Base-by-base conservation (phyloP, 2,113 vertebrate species). In the Otus sunia region DNA sequence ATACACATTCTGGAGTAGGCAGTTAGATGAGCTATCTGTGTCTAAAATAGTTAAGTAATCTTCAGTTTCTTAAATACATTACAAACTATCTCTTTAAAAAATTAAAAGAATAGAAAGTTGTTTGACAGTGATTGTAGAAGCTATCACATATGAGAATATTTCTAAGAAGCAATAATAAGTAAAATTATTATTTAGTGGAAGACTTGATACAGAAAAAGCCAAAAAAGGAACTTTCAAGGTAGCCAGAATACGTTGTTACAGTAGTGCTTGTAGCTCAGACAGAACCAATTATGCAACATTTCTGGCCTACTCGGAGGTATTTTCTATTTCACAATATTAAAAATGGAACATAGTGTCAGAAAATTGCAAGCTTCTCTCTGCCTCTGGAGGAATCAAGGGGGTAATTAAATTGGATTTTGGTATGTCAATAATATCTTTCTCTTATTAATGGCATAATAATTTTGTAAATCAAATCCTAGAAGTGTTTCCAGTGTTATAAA, bases 401-500 rank as follows among this genome's bases (percentile, higher is more conserved):
- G 93, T 97, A 96, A 97, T 98, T 98, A 98, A 97, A 96, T 94
- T 96, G 86, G 91, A 97, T 96, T 95, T 95, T 80, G 80, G 79
- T 95, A 64, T 92, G 95, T 97, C 84, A 90, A 85, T 87, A 91
- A 94, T 94, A 94, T 95, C 88, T 95, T 97, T 83, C 84, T 97
- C 94, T 97, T 96, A 97, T 97, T 98, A 98, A 97, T 96, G 96
- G 87, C 86, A 93, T 90, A 89, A 87, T 97, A 96, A 96, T 96
- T 97, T 94, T 96, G 81, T 96, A 98, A 97, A 97, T 98, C 96
- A 97, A 95, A 96, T 96, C 77, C 82, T 97, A 58, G 85, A 96
- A 97, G 60, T 85, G 68, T 94, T 91, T 97, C 79, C 79, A 95
- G 81, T 95, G 90, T 92, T 92, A 92, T 90, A 85, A 94, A 97